Evolutionary conservation across 2,888 invertebrate species (phyloP).

Genomic region (Adela reaumurella): DNA sequence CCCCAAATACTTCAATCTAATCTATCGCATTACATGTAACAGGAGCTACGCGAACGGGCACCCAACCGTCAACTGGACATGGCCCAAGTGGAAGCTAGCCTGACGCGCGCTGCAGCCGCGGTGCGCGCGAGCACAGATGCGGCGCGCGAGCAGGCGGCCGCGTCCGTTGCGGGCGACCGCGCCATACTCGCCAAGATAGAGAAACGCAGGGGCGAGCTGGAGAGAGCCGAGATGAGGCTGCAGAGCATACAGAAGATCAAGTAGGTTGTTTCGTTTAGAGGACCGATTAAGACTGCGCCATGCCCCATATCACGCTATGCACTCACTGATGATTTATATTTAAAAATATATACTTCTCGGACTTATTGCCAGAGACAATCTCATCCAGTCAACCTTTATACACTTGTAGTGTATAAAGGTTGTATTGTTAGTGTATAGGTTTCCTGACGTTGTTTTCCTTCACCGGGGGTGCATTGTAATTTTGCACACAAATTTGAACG

Average conservation of each 20-base stretch:
- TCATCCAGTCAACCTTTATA: no score
- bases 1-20: not conserved
- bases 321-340: no score
- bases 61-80: slow-evolving; percentile 82
- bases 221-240: slow-evolving; percentile 88
- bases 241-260: slow-evolving; percentile 93
- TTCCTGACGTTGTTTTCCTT: no score
- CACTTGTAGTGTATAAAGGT: no score
- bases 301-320: no score
- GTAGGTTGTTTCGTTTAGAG: no score
- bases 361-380: no score
- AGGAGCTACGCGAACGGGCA: slow-evolving; percentile 76
- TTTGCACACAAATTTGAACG: no score
- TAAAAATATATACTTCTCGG: no score
- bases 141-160: slow-evolving; percentile 74
- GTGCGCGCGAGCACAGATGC: slow-evolving; percentile 69
- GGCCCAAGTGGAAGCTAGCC: slow-evolving; percentile 72
- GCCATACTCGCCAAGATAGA: slow-evolving; percentile 90
- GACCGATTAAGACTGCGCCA: no score
- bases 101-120: slow-evolving; percentile 71
- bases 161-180: slow-evolving; percentile 83
- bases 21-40: slow-evolving; percentile 14
- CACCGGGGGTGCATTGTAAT: no score
- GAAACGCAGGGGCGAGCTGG: slow-evolving; percentile 82
- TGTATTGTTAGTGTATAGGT: no score